These are phyloP conservation scores for Atrichornis clamosus DNA, from an alignment of 2,113 vertebrate genomes.

Conservation along the genomic window DNA sequence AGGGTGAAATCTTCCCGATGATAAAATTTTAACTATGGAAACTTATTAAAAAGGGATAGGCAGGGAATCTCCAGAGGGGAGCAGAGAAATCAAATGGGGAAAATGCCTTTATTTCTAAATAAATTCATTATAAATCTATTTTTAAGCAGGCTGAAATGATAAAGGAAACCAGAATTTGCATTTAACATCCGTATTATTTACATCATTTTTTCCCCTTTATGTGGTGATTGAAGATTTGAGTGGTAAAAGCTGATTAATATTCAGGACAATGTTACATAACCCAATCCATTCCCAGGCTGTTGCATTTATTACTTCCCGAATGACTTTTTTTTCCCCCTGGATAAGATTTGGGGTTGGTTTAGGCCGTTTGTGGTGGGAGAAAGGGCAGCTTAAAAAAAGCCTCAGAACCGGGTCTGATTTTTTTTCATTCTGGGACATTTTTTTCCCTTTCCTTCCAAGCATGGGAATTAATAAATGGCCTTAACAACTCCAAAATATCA, in stretches of 20 bases:
- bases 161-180: neutral
- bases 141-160: neutral
- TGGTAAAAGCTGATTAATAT: neutral
- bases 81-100: neutral
- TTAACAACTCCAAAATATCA: neutral
- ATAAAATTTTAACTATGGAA: neutral
- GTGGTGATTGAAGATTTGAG: neutral
- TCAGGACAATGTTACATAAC: neutral
- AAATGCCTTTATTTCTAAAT: neutral
- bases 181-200: neutral
- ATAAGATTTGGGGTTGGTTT: neutral
- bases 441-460: neutral
- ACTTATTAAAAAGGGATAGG: neutral
- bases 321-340: neutral
- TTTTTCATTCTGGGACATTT: fast-evolving
- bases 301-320: neutral
- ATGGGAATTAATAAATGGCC: neutral
- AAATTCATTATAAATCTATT: neutral
- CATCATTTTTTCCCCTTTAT: neutral
- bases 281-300: neutral
- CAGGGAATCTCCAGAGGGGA: neutral
- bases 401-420: neutral
- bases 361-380: neutral
- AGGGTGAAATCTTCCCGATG: neutral
- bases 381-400: neutral